Conservation (phyloP, 2,113 vertebrate species). For the Etheostoma cragini region DNA sequence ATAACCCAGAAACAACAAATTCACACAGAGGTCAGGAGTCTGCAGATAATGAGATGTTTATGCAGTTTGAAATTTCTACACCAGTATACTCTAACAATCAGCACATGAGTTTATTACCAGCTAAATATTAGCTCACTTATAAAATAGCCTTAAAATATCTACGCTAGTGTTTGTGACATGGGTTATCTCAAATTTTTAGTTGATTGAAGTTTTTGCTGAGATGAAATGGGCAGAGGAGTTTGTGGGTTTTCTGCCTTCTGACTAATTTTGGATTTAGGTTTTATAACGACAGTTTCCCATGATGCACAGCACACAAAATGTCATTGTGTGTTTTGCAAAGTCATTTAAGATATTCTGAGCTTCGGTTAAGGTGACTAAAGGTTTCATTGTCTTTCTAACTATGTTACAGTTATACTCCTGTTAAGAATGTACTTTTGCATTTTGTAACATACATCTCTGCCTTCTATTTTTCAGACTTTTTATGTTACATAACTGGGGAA, state of each 20-base stretch:
- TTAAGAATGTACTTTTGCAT: constrained; percentile 18
- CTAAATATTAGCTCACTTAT: not conserved
- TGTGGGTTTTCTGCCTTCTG: not conserved
- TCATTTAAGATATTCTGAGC: not conserved
- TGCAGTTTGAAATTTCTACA: constrained; percentile 1
- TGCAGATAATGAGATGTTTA: not conserved
- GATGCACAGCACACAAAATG: not conserved
- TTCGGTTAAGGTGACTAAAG: constrained; percentile 26
- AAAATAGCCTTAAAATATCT: constrained; percentile 20
- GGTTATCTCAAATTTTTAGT: not conserved
- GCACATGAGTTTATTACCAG: not conserved
- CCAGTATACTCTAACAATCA: not conserved
- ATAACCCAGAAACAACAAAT: not conserved
- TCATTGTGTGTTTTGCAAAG: constrained; percentile 7
- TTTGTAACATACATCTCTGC: constrained; percentile 39
- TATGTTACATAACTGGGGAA: not conserved
- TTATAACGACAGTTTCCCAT: not conserved
- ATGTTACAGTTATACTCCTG: constrained; percentile 35
- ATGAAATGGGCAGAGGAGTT: constrained; percentile 8
- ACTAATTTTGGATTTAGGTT: constrained; percentile 9
- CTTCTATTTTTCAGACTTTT: constrained; percentile 34
- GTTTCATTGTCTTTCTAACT: constrained; percentile 31
- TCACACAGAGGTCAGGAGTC: not conserved
- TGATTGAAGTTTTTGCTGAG: constrained; percentile 22
- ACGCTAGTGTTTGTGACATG: not conserved